A percentile compares a stretch with the other conserved stretches of the same genome.
phyloP scores from a whole-genome alignment of 2,797 vertebrate species.

The Linurgus olivaceus region DNA sequence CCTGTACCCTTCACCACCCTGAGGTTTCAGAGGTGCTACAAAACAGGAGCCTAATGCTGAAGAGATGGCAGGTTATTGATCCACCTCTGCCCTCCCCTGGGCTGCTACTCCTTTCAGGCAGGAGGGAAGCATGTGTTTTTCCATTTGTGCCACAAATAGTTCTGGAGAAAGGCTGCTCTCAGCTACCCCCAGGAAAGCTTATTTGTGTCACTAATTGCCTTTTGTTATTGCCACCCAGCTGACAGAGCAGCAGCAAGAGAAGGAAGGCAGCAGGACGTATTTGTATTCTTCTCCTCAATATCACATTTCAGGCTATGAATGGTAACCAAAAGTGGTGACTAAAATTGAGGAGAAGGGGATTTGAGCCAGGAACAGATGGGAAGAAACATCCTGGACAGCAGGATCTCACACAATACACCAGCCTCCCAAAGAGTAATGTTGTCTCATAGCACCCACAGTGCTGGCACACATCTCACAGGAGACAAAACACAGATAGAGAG shows the following conservation, averaged over 20 bases:
- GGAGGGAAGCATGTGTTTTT: background rate
- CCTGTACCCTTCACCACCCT: background rate
- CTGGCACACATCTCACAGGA: background rate
- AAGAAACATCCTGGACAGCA: conserved; percentile 45
- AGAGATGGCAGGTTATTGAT: background rate
- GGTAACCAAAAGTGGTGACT: background rate
- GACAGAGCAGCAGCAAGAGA: background rate
- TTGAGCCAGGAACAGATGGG: conserved; percentile 48
- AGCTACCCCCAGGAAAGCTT: background rate
- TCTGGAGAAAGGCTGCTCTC: background rate
- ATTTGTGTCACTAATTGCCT: background rate
- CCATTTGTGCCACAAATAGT: background rate
- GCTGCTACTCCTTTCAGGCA: background rate
- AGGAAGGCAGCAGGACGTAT: background rate
- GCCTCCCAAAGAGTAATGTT: background rate
- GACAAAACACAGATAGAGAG: conserved; percentile 29
- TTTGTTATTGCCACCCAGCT: background rate
- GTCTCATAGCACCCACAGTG: conserved; percentile 19
- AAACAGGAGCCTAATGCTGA: background rate
- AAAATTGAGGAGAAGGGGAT: background rate
- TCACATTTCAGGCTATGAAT: background rate
- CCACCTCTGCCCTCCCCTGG: background rate
- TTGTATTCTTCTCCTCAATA: background rate
- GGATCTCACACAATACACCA: conserved; percentile 16
- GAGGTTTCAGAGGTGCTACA: background rate